phyloP scores from a whole-genome alignment of 2,888 invertebrate genomes.

The Andrena haemorrhoa region DNA sequence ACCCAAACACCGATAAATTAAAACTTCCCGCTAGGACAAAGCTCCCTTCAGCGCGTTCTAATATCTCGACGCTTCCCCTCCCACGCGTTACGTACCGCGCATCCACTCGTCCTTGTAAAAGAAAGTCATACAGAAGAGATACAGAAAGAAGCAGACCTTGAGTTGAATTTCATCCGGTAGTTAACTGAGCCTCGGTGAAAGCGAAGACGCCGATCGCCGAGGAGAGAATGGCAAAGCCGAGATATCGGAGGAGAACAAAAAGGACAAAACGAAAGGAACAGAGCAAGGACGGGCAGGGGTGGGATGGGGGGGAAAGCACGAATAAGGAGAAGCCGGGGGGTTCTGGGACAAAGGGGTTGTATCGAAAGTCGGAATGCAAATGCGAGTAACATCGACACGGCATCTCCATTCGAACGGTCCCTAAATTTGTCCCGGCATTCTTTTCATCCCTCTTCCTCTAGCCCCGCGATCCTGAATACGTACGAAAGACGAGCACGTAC shows the following conservation, averaged over 20 bases:
- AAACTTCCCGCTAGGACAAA: background rate
- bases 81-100: slow-evolving; percentile 2
- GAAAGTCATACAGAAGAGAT: slow-evolving; percentile 21
- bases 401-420: slow-evolving; percentile 79
- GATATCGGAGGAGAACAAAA: slow-evolving; percentile 21
- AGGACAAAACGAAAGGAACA: slow-evolving; percentile 2
- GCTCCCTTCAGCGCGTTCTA: background rate
- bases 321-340: slow-evolving; percentile 58
- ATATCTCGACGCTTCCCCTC: background rate
- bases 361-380: slow-evolving; percentile 80
- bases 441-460: slow-evolving; percentile 58
- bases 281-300: background rate
- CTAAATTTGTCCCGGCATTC: slow-evolving; percentile 77
- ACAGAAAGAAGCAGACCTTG: slow-evolving; percentile 25
- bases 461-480: slow-evolving; percentile 56
- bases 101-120: background rate
- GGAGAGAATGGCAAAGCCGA: slow-evolving; percentile 21
- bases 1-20: background rate
- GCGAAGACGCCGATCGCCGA: slow-evolving; percentile 17
- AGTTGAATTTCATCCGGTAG: slow-evolving; percentile 54
- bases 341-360: slow-evolving; percentile 76
- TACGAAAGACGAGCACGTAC: slow-evolving; percentile 20
- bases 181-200: slow-evolving; percentile 32
- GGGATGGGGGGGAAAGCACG: slow-evolving; percentile 13
- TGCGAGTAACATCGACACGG: slow-evolving; percentile 80